Base-by-base conservation (phyloP, 2,888 invertebrate species). In the Phania funesta region DNA sequence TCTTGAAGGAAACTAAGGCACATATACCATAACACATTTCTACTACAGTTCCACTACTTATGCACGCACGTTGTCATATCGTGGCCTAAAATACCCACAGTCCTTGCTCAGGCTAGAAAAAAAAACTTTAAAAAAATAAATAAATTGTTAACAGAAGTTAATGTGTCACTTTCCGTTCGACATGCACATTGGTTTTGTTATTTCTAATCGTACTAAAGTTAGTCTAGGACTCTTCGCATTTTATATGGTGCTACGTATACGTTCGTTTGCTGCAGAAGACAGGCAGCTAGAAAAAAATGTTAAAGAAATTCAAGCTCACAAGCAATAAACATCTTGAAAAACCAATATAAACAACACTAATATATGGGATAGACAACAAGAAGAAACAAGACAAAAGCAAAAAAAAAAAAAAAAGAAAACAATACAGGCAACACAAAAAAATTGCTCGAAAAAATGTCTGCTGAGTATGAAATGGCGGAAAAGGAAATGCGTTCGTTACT, bases 401-500 rank as follows among this genome's bases (percentile, higher is more conserved):
- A 56, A 56, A 13, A 50, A 74, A 67, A 35, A 44, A 13, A 29
- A 22, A 8, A 20, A 8, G 44, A 50, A 56, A n/a, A 44, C 7
- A 41, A 41, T 20, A 38, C n/a, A 48, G 3, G 26, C 44, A 35
- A 44, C 1, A 56, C 9, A 54, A 1, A 13, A 41, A 52, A 44
- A 44, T 32, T 52, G 35, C 13, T 9, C 35, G 11, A 52, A 52
- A 2, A 16, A 50, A 18, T 76, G 65, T 24, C 44, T 60, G 52
- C 44, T 60, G 52, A 26, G 6, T 32, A 41, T 50, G 52, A 32
- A 52, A 46, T 44, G 48, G 48, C 67, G 80, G 84, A 87, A 87
- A 76, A 85, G 86, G 86, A 88, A 86, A 85, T 87, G 87, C 88
- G 86, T 87, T 83, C 87, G 86, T 86, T 79, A 54, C 46, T 83